phyloP scores from a whole-genome alignment of 1,140 invertebrate genomes.

The Drosophila rhopaloa region DNA sequence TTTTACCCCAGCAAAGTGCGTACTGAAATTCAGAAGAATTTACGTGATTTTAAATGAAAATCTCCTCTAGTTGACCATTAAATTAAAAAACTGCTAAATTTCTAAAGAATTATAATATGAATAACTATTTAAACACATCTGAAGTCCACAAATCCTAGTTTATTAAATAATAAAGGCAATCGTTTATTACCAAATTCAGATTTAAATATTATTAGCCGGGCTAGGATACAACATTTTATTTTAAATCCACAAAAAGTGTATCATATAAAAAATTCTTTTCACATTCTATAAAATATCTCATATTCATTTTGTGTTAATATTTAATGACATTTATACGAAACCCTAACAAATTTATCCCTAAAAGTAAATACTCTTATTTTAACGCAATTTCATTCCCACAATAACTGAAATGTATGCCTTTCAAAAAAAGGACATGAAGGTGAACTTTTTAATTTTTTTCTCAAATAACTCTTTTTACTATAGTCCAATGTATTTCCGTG shows the following conservation, averaged over 20 bases:
- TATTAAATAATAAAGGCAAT: too few relatives aligned
- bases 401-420: not conserved
- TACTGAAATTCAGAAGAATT: constrained; percentile 50
- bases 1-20: constrained; percentile 26
- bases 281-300: too few relatives aligned
- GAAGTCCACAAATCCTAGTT: too few relatives aligned
- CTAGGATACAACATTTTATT: too few relatives aligned
- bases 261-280: not conserved
- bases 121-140: too few relatives aligned
- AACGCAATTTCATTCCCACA: not conserved
- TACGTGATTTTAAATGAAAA: constrained; percentile 56
- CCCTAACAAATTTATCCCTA: not conserved
- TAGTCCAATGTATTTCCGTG: not conserved
- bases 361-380: not conserved
- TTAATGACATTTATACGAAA: constrained; percentile 2
- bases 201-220: too few relatives aligned
- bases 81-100: not conserved
- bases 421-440: not conserved
- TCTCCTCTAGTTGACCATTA: constrained; percentile 19
- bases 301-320: constrained; percentile 1
- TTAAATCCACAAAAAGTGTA: too few relatives aligned
- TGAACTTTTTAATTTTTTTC: not conserved
- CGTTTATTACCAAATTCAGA: too few relatives aligned
- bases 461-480: constrained; percentile 5
- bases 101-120: not conserved